These are phyloP conservation scores for Dilophus febrilis DNA, from an alignment of 2,888 invertebrate genomes.

Conservation along the genomic window DNA sequence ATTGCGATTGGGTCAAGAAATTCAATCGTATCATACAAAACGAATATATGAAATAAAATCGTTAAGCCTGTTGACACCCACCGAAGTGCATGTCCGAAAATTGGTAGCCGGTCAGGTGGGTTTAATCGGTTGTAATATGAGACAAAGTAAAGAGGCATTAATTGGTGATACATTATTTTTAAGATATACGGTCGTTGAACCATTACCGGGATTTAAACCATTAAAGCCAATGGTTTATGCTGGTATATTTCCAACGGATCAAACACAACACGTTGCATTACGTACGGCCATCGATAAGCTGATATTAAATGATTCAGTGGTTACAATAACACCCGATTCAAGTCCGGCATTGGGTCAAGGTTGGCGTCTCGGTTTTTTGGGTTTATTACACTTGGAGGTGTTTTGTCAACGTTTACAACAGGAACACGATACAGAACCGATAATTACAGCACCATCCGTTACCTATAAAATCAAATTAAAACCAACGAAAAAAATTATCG, in stretches of 20 bases:
- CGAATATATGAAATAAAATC: slow-evolving; percentile 65
- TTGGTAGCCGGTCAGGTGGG: slow-evolving; percentile 88
- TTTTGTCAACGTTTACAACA: slow-evolving; percentile 73
- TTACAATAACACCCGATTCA: slow-evolving; percentile 61
- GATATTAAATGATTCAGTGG: slow-evolving; percentile 86
- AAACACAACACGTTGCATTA: slow-evolving; percentile 59
- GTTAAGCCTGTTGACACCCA: slow-evolving; percentile 64
- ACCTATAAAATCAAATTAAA: slow-evolving; percentile 60
- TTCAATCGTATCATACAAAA: slow-evolving; percentile 50
- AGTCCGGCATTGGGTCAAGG: slow-evolving; percentile 79
- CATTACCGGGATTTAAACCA: slow-evolving; percentile 45
- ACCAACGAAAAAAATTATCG: slow-evolving; percentile 53
- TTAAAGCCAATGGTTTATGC: slow-evolving; percentile 73
- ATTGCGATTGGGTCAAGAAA: slow-evolving; percentile 53
- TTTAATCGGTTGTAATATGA: slow-evolving; percentile 66
- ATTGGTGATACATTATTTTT: slow-evolving; percentile 62
- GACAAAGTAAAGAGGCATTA: slow-evolving; percentile 49
- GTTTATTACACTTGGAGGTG: slow-evolving; percentile 74
- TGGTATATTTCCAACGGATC: slow-evolving; percentile 75
- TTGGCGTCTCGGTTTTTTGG: slow-evolving; percentile 76
- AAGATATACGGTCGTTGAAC: slow-evolving; percentile 36
- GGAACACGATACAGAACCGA: slow-evolving; percentile 64
- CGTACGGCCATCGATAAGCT: slow-evolving; percentile 77
- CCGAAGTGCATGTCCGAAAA: slow-evolving; percentile 43
- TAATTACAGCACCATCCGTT: slow-evolving; percentile 72